Evolutionary conservation across 2,113 vertebrate species (phyloP).

Genomic region (Anguilla rostrata): DNA sequence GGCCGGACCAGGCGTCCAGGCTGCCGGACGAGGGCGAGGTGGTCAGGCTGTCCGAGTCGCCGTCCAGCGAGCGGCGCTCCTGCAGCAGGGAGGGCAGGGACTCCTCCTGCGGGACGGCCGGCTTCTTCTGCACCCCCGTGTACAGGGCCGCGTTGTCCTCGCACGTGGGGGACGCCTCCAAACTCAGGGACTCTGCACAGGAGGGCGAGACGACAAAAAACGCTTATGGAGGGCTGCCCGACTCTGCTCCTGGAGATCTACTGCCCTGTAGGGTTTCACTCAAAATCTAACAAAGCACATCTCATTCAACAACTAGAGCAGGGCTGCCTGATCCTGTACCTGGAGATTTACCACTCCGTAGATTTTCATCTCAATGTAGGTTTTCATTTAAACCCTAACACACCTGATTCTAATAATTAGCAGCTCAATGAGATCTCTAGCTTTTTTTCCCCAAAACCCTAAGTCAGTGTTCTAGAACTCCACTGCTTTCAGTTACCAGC

Average conservation of each 20-base stretch:
- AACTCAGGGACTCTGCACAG: slow-evolving; percentile 70
- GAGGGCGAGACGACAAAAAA: background rate
- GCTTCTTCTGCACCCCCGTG: slow-evolving; percentile 90
- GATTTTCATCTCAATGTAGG: too few species aligned
- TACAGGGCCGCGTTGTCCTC: slow-evolving; percentile 87
- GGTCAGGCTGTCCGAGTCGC: slow-evolving; percentile 79
- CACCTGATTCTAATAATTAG: too few species aligned
- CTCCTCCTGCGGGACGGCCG: slow-evolving; percentile 71
- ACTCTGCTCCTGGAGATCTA: too few species aligned
- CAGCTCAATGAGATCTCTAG: too few species aligned
- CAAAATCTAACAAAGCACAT: too few species aligned
- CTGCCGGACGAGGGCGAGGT: slow-evolving; percentile 88
- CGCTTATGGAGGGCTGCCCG: background rate
- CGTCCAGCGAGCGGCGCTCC: slow-evolving; percentile 75
- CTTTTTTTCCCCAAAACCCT: too few species aligned
- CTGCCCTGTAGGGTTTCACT: too few species aligned
- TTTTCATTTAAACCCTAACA: too few species aligned
- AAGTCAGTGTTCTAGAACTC: too few species aligned
- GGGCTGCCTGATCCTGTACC: background rate
- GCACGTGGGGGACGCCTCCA: slow-evolving; percentile 74
- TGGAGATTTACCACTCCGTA: too few species aligned
- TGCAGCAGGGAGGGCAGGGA: slow-evolving; percentile 77
- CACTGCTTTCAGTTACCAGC: too few species aligned
- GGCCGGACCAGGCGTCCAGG: slow-evolving; percentile 86
- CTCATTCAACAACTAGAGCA: background rate